Percentiles rank a stretch among this genome's conserved stretches.
These are phyloP conservation scores for Clupea harengus DNA, from an alignment of 2,113 vertebrate genomes.

Conservation along the genomic window DNA sequence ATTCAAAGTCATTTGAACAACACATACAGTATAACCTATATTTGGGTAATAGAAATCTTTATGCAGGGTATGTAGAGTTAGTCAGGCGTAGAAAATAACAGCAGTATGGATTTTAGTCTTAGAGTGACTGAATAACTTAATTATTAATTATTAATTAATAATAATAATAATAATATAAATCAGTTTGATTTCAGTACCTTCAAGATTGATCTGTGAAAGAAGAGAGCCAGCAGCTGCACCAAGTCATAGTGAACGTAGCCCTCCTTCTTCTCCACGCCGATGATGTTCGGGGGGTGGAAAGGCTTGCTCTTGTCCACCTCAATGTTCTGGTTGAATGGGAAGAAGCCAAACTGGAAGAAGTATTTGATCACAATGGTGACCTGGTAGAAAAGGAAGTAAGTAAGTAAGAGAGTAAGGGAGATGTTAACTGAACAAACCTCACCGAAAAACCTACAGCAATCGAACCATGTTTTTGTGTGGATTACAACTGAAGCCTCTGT, in stretches of 20 bases:
- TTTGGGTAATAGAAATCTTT: no score
- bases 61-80: no score
- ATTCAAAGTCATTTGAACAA: no score
- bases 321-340: conserved; percentile 86
- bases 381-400: conserved; percentile 57
- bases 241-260: conserved; percentile 91
- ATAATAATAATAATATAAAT: not conserved
- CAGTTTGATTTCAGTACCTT: conserved; percentile 72
- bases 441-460: no score
- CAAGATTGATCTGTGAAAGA: conserved; percentile 89
- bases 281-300: conserved; percentile 87
- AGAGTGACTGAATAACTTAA: not conserved
- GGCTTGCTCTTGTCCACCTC: conserved; percentile 82
- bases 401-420: no score
- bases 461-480: not conserved
- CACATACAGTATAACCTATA: no score
- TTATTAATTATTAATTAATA: no score
- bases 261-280: conserved; percentile 92
- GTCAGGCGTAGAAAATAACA: no score
- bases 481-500: not conserved
- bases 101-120: no score
- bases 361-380: conserved; percentile 93
- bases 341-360: conserved; percentile 96
- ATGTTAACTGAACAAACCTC: not conserved
- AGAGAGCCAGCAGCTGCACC: conserved; percentile 86